Evolutionary conservation across 2,888 invertebrate species (phyloP).

Genomic region (Epiblema foenella): DNA sequence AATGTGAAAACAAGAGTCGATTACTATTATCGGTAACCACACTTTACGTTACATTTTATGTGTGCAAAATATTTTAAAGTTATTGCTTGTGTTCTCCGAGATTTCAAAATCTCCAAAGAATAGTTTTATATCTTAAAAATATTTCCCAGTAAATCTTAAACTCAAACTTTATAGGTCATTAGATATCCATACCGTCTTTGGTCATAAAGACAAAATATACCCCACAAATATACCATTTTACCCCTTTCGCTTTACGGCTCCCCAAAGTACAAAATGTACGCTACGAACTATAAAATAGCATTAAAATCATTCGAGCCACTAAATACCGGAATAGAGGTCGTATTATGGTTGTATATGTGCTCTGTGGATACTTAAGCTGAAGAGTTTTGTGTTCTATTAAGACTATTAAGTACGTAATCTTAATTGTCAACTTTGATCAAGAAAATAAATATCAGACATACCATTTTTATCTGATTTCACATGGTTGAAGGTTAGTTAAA

Average conservation of each 20-base stretch:
- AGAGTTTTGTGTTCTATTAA: too few species aligned
- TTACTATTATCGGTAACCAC: not conserved
- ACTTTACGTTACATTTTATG: not conserved
- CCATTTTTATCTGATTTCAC: too few species aligned
- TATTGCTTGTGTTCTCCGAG: not conserved
- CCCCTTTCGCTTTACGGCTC: slow-evolving; percentile 11
- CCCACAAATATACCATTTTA: slow-evolving; percentile 9
- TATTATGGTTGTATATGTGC: too few species aligned
- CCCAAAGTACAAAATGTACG: slow-evolving; percentile 17
- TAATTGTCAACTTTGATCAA: not conserved
- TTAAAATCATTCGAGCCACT: slow-evolving; percentile 26
- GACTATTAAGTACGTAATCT: too few species aligned
- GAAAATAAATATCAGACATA: too few species aligned
- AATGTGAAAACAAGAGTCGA: too few species aligned
- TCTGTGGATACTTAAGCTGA: not conserved
- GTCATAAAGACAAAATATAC: slow-evolving; percentile 16
- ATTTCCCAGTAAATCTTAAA: not conserved
- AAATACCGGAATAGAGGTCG: not conserved
- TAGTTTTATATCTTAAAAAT: slow-evolving; percentile 15
- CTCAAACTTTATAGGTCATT: slow-evolving; percentile 16
- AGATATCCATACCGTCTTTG: slow-evolving; percentile 9
- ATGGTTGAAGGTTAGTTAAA: too few species aligned
- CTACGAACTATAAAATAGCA: slow-evolving; percentile 22
- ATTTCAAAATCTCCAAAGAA: slow-evolving; percentile 3
- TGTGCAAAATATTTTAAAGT: not conserved